phyloP scores from a whole-genome alignment of 2,113 vertebrate genomes.

The Poecilia latipinna region DNA sequence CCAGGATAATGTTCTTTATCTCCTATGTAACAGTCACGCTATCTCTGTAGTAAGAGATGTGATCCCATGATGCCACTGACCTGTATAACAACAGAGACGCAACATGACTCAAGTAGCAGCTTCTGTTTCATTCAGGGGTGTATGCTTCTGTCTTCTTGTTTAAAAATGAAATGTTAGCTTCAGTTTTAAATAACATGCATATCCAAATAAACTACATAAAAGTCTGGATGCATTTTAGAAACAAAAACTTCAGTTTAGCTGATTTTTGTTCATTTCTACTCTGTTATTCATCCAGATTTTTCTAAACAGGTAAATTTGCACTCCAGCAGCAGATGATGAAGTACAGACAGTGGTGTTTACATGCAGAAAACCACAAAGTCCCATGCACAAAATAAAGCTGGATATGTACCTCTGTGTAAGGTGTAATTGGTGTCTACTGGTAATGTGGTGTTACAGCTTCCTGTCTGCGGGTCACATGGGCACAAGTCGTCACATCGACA shows the following conservation, averaged over 20 bases:
- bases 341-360: not conserved
- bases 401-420: constrained; percentile 80
- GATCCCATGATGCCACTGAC: not conserved
- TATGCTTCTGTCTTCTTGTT: not conserved
- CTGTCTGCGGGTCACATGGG: constrained; percentile 84
- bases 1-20: not conserved
- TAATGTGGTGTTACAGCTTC: constrained; percentile 82
- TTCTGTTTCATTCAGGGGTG: not conserved
- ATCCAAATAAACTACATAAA: not conserved
- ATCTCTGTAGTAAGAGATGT: not conserved
- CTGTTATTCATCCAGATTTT: constrained; percentile 19
- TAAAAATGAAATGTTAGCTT: not conserved
- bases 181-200: not conserved
- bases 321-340: too few relatives aligned
- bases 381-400: not conserved
- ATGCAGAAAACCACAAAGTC: not conserved
- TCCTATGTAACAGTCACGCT: not conserved
- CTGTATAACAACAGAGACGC: not conserved
- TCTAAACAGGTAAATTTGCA: too few relatives aligned
- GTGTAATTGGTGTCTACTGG: constrained; percentile 48
- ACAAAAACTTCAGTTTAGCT: not conserved
- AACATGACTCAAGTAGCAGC: not conserved
- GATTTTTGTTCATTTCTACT: not conserved
- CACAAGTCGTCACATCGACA: constrained; percentile 84
- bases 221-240: not conserved